Percentiles rank a stretch among this genome's conserved stretches.
Evolutionary conservation across 2,113 vertebrate species (phyloP).

Genomic region (Scortum barcoo): DNA sequence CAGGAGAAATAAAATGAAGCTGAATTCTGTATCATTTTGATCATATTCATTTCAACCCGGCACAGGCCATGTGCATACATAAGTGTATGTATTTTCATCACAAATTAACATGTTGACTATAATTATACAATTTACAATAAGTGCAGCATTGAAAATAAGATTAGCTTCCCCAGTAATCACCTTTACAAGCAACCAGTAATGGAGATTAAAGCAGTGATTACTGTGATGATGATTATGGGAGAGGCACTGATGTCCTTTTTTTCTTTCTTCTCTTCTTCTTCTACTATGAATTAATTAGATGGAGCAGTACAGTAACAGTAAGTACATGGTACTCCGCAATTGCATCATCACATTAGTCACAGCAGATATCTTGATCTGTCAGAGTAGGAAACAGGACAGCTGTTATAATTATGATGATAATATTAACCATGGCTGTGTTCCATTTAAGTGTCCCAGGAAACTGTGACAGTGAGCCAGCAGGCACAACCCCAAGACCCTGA

Average conservation of each 20-base stretch:
- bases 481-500: background rate
- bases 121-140: background rate
- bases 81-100: background rate
- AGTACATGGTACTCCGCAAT: background rate
- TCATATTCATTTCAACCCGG: background rate
- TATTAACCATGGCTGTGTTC: background rate
- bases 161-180: background rate
- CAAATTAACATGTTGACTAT: background rate
- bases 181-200: background rate
- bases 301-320: too few species aligned
- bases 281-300: background rate
- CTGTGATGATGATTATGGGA: background rate
- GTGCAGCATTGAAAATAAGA: background rate
- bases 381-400: too few species aligned
- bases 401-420: background rate
- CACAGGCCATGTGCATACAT: background rate
- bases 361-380: background rate
- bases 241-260: background rate
- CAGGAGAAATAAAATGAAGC: background rate
- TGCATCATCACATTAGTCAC: too few species aligned
- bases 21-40: background rate
- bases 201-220: background rate
- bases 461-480: background rate
- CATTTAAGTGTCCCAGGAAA: background rate
- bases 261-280: background rate